Percentiles rank a stretch among this genome's conserved stretches.
Evolutionary conservation across 2,797 vertebrate genomes (phyloP).

Genomic region (Pipistrellus nathusii): DNA sequence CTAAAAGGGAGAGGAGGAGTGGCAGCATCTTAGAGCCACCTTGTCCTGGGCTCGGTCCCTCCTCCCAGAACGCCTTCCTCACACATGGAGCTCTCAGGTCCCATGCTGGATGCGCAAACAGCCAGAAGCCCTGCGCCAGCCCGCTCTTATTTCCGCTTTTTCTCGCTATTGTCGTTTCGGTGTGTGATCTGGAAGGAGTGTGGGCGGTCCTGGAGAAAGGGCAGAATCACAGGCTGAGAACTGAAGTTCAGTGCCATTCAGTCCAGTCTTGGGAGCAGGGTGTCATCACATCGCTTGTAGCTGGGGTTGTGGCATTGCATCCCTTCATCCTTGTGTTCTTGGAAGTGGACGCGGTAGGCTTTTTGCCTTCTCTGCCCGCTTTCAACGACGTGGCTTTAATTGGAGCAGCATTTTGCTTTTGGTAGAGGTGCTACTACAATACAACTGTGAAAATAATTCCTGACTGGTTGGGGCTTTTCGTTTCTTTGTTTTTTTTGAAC

Average conservation of each 20-base stretch:
- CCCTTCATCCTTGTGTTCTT: not conserved
- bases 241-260: not conserved
- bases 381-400: not conserved
- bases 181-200: not conserved
- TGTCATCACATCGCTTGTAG: not conserved
- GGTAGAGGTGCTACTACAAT: conserved; percentile 27
- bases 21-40: not conserved
- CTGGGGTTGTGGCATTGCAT: fast-evolving
- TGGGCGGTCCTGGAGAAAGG: not conserved
- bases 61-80: not conserved
- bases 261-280: not conserved
- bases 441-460: not conserved
- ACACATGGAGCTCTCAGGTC: not conserved
- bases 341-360: too few relatives aligned
- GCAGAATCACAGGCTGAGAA: not conserved
- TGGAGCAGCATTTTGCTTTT: not conserved
- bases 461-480: conserved; percentile 14
- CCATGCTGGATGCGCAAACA: fast-evolving
- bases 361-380: not conserved
- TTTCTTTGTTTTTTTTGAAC: conserved; percentile 59
- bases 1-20: not conserved
- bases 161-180: not conserved
- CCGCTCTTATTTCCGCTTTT: not conserved
- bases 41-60: not conserved
- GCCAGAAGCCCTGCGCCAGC: not conserved